Percentiles rank a stretch among this genome's conserved stretches.
Evolutionary conservation across 1,140 invertebrate genomes (phyloP).

Genomic region (Macrocentrus cingulum): DNA sequence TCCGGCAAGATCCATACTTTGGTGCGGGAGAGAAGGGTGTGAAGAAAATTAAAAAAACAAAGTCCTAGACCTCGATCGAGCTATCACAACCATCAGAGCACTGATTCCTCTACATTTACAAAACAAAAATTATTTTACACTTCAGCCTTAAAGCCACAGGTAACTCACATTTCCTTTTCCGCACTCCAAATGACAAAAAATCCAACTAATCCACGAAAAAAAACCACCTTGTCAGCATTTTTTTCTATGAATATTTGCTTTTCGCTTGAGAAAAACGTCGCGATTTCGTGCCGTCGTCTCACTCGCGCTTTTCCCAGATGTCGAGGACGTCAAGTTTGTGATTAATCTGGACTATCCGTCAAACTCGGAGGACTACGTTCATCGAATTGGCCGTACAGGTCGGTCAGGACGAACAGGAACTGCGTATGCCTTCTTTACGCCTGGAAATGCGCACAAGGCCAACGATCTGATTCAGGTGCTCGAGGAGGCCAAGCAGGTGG

Average conservation of each 20-base stretch:
- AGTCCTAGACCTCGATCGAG: constrained; percentile 51
- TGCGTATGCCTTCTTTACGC: constrained; percentile 87
- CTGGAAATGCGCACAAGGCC: constrained; percentile 74
- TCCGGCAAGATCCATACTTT: constrained; percentile 58
- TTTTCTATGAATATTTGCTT: no score
- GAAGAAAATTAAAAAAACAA: constrained; percentile 47
- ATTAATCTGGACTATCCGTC: constrained; percentile 92
- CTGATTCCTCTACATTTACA: constrained; percentile 59
- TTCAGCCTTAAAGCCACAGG: constrained; percentile 54
- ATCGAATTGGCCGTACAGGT: constrained; percentile 87
- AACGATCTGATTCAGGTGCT: constrained; percentile 68
- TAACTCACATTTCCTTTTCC: constrained; percentile 54
- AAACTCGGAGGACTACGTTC: constrained; percentile 89
- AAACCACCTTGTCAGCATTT: no score
- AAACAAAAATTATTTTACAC: constrained; percentile 57
- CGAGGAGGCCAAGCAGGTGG: constrained; percentile 71
- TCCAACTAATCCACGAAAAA: no score
- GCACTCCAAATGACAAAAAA: no score
- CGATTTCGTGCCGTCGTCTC: constrained; percentile 56
- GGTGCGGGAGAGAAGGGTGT: constrained; percentile 59
- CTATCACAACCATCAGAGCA: constrained; percentile 58
- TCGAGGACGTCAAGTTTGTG: constrained; percentile 90
- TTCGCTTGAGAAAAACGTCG: no score
- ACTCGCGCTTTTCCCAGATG: constrained; percentile 66
- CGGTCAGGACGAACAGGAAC: constrained; percentile 81